Evolutionary conservation across 2,888 invertebrate species (phyloP), one percentile per base, ranked within the genome.

Genomic region (Ligdia adustata): DNA sequence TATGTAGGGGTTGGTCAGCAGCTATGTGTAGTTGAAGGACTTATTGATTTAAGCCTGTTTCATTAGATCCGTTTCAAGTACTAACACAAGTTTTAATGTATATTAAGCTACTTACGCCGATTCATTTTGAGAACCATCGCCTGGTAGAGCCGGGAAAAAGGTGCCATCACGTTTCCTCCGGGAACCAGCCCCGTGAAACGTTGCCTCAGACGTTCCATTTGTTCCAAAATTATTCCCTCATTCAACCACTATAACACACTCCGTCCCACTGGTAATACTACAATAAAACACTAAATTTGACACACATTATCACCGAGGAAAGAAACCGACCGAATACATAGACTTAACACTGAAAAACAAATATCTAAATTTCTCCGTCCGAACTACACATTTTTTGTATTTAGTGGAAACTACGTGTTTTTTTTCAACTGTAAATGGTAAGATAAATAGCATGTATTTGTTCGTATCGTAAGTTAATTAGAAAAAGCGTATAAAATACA

Each of bases 61-160:
- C 13, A 9, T 24, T 24, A 3, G 1, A 6, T 9, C 14, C 5
- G 9, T n/a, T 20, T n/a, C 1, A 11, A 9, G 7, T 31, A 2
- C 14, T 5, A 7, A 15, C 7, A 3, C 0, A 18, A 22, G 9
- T n/a, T 20, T 22, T 9, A 3, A 22, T 12, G 12, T 7, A 28
- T 7, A 14, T 12, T 9, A 16, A 3, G 13, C 18, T 40, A 86
- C 88, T 89, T 62, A 86, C 90, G 89, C 60, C 74, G 86, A 63
- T 88, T 89, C 75, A 89, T 89, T 55, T 87, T 88, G 65, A 88
- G 86, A 68, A 86, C 88, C 87, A 90, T 83, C 46, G 88, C 88
- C 59, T 83, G 69, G 66, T 90, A 89, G 57, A 87, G 72, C 62
- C 83, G 71, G 38, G 85, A 83, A 59, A 87, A 83, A 18, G 89